Base-by-base conservation (phyloP, 2,888 invertebrate genomes). In the Drosophila robusta region DNA sequence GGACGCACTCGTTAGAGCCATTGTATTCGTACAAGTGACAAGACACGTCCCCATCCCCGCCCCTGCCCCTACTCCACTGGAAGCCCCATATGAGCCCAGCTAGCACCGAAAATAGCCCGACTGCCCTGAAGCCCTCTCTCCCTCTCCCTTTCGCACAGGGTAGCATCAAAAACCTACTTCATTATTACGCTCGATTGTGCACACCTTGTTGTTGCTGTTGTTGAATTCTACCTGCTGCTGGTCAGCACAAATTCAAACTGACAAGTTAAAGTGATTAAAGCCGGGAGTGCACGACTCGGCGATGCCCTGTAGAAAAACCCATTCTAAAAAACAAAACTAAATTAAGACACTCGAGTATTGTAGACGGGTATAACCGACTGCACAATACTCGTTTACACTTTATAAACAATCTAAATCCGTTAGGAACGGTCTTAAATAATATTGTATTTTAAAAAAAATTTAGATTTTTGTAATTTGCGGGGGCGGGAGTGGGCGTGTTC, bases 111-210 rank as follows among this genome's bases (percentile, higher is more conserved):
- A 52, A 41, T 51, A 41, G 22, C 36, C 50, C 12, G 14, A 26
- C 16, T 12, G 9, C 5, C 44, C 16, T n/a, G 12, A 2, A 2
- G n/a, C 24, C n/a, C 39, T 8, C 8, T 8, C 12, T 1, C 1
- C 29, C 34, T 12, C 16, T 8, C 12, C 6, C 44, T 14, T 12
- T 22, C 45, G 45, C 46, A 12, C 34, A 34, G 34, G 12, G 12
- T 34, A 34, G 12, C 77, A 78, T 79, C 76, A 82, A 78, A 85
- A 85, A 63, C 56, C 79, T 73, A 81, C 90, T 89, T 89, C 89
- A 90, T 90, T 90, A 89, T 86, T 81, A 76, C 87, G 78, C 86
- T 83, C 87, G 80, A 89, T 89, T 90, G 88, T 81, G 82, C 70
- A 70, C 67, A 63, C 49, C 46, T 44, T 80, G 41, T 42, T 60